Evolutionary conservation across 2,113 vertebrate genomes (phyloP), one percentile per base, ranked within the genome.

Genomic region (Megaleporinus macrocephalus): DNA sequence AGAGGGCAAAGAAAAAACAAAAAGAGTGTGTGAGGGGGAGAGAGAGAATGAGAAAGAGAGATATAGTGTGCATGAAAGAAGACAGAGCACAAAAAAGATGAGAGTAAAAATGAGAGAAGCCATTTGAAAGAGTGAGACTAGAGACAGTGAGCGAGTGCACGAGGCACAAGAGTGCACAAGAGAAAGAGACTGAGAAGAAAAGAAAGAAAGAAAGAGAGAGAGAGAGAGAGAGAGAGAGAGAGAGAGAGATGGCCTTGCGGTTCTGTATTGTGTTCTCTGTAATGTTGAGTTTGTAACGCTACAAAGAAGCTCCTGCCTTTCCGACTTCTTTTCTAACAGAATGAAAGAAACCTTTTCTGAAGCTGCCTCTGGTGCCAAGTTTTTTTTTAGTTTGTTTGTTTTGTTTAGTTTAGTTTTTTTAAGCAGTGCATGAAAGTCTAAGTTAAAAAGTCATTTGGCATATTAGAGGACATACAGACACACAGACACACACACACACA

Each of bases 371-470:
- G 93, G 93, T 94, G 91, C 94, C 92, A 87, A 49, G 55, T 55
- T 55, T 65, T 73, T 89, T 91, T 59, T 47, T 49, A 49, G 55
- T 55, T 55, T 65, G 55, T 89, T 91, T 59, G 44, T 49, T 49
- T 49, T 14, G 47, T 51, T 18, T 51, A 4, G 41, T 44, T 44
- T 36, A 6, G 4, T 49, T 13, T 85, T 82, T 92, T 94, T 93
- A 91, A 96, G 95, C 96, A 97, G 96, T 96, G 95, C 95, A 96
- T 95, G 94, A 94, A 95, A 95, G 95, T 92, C 90, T 91, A 94
- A 93, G 89, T 91, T 93, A 94, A 89, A 90, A 89, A 91, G 90
- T 93, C 92, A 94, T 96, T 95, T 96, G 95, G 95, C 95, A 97
- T 95, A 94, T 94, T 93, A 93, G 95, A 94, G 90, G 90, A 95